A percentile compares a stretch with the other conserved stretches of the same genome.
phyloP scores from a whole-genome alignment of 1,140 invertebrate genomes.

The Halictus rubicundus region DNA sequence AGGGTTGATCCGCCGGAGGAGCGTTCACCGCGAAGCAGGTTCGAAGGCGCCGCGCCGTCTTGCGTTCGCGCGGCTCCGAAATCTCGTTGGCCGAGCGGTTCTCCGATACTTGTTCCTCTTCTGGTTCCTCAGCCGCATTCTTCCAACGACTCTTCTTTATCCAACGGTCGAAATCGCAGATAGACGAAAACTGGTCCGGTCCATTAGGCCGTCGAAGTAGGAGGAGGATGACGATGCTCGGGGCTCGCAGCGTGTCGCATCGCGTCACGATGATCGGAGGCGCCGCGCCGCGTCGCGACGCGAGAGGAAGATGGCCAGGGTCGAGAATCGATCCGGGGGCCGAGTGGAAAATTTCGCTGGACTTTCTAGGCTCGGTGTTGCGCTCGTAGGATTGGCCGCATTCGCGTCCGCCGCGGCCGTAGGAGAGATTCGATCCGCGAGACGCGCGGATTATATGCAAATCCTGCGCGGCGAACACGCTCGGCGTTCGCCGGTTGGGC shows the following conservation, averaged over 20 bases:
- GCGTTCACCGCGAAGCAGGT: no score
- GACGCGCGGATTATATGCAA: constrained; percentile 15
- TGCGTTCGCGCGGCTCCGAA: no score
- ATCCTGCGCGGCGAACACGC: background rate
- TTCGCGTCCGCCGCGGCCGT: background rate
- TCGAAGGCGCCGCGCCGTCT: no score
- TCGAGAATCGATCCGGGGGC: constrained; percentile 1
- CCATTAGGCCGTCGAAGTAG: constrained; percentile 13
- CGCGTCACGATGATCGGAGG: no score
- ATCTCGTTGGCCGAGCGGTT: no score
- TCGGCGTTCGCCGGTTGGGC: background rate
- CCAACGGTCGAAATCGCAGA: constrained; percentile 29
- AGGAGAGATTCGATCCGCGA: no score
- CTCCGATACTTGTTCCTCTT: no score
- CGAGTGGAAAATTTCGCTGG: constrained; percentile 28
- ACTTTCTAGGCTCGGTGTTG: constrained; percentile 9
- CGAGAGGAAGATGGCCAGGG: no score
- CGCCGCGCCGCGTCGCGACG: no score
- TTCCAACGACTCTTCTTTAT: background rate
- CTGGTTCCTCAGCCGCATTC: no score
- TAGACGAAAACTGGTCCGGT: constrained; percentile 41
- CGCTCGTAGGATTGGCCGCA: constrained; percentile 26
- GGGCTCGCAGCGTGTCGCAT: no score
- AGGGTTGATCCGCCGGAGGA: no score
- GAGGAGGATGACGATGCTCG: background rate